These are phyloP conservation scores for Anguilla rostrata DNA, from an alignment of 2,113 vertebrate species.

Conservation along the genomic window DNA sequence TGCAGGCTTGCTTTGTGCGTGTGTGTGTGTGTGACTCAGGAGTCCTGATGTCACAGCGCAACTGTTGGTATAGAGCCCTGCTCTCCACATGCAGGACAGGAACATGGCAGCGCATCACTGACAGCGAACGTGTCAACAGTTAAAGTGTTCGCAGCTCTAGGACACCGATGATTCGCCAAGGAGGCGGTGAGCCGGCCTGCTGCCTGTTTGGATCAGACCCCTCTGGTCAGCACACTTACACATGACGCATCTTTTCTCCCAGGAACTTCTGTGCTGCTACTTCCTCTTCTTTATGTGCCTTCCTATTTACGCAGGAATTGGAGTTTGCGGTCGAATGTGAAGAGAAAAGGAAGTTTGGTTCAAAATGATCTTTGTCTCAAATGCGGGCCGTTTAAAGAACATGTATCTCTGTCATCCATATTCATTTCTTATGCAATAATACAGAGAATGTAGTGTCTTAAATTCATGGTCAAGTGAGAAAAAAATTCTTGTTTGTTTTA, in stretches of 20 bases:
- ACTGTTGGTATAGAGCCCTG: too few relatives aligned
- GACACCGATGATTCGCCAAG: background rate
- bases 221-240: background rate
- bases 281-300: slow-evolving; percentile 5
- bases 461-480: background rate
- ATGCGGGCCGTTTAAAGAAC: background rate
- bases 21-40: too few relatives aligned
- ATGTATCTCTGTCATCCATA: background rate
- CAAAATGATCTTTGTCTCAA: background rate
- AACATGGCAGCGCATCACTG: background rate
- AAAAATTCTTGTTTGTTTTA: background rate
- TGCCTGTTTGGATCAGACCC: background rate
- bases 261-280: background rate
- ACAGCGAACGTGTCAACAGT: background rate
- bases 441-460: background rate
- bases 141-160: background rate
- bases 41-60: too few relatives aligned
- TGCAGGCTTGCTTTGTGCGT: too few relatives aligned
- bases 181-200: too few relatives aligned
- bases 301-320: background rate
- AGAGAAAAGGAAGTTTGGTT: background rate
- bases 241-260: background rate
- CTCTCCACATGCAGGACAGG: background rate
- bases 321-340: background rate
- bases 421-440: background rate